Evolutionary conservation across 2,113 vertebrate species (phyloP).

Genomic region (Pteronura brasiliensis): DNA sequence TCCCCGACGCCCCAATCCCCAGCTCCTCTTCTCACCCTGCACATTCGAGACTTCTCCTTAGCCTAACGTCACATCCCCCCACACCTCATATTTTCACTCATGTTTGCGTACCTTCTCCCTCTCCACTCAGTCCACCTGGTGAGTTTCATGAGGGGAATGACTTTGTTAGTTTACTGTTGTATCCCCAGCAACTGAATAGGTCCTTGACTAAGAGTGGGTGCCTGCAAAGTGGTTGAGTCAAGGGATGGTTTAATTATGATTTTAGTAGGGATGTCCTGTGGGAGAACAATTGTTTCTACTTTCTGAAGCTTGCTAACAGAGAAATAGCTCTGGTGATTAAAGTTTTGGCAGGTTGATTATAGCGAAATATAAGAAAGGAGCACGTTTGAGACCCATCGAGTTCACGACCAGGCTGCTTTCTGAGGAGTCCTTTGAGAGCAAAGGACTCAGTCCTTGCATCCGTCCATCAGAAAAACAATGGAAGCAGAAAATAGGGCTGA

Average conservation of each 20-base stretch:
- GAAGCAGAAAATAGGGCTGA: background rate
- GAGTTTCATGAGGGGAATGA: background rate
- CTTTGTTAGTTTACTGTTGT: background rate
- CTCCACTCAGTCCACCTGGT: background rate
- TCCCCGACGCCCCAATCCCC: background rate
- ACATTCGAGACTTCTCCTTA: rapidly evolving
- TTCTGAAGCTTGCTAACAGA: background rate
- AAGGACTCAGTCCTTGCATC: background rate
- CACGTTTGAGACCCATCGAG: background rate
- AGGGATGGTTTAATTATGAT: background rate
- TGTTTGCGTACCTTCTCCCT: background rate
- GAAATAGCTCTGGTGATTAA: background rate
- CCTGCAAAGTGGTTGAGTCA: background rate
- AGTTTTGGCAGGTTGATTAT: background rate
- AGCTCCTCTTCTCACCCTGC: rapidly evolving
- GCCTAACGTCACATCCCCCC: background rate
- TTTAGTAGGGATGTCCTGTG: background rate
- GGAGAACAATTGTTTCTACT: background rate
- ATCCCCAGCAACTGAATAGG: background rate
- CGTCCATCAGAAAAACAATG: background rate
- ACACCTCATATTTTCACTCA: background rate
- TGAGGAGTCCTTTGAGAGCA: background rate
- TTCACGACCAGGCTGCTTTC: background rate
- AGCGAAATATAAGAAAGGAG: background rate
- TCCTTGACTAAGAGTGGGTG: background rate